phyloP scores from a whole-genome alignment of 2,888 invertebrate genomes.

The Sarcophaga variegata region DNA sequence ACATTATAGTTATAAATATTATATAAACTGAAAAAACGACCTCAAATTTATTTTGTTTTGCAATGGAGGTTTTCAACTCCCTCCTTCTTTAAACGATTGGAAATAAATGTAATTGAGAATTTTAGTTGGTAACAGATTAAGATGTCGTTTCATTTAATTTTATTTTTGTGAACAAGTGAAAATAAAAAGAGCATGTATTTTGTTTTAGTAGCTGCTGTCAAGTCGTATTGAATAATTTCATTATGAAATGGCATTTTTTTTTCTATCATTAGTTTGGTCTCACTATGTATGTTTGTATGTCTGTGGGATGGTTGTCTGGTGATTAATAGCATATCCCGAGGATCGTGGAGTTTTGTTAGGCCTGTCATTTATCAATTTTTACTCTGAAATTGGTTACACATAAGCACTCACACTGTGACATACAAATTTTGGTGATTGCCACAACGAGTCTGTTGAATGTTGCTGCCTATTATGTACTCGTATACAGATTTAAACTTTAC shows the following conservation, averaged over 20 bases:
- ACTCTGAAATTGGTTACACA: slow-evolving; percentile 62
- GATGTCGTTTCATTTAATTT: slow-evolving; percentile 46
- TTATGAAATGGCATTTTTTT: slow-evolving; percentile 44
- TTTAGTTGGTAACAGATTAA: slow-evolving; percentile 37
- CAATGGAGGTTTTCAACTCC: neutral
- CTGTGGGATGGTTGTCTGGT: slow-evolving; percentile 23
- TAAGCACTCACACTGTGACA: slow-evolving; percentile 18
- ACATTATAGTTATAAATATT: neutral
- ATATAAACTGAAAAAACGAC: neutral
- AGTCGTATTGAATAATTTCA: slow-evolving; percentile 51
- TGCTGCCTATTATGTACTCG: slow-evolving; percentile 16
- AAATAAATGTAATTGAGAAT: neutral
- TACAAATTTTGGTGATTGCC: neutral
- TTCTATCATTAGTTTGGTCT: slow-evolving; percentile 55
- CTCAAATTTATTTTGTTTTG: neutral
- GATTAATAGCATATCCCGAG: slow-evolving; percentile 55
- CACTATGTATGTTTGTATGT: slow-evolving; percentile 33
- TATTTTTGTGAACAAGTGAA: neutral
- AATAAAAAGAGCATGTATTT: slow-evolving; percentile 27
- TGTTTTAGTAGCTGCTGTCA: slow-evolving; percentile 59
- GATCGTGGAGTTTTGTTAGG: slow-evolving; percentile 69
- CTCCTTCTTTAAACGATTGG: neutral
- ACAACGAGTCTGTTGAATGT: neutral
- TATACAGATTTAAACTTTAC: neutral
- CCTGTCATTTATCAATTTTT: slow-evolving; percentile 71